These are phyloP conservation scores for Edolisoma coerulescens DNA, from an alignment of 2,113 vertebrate species.

Conservation along the genomic window DNA sequence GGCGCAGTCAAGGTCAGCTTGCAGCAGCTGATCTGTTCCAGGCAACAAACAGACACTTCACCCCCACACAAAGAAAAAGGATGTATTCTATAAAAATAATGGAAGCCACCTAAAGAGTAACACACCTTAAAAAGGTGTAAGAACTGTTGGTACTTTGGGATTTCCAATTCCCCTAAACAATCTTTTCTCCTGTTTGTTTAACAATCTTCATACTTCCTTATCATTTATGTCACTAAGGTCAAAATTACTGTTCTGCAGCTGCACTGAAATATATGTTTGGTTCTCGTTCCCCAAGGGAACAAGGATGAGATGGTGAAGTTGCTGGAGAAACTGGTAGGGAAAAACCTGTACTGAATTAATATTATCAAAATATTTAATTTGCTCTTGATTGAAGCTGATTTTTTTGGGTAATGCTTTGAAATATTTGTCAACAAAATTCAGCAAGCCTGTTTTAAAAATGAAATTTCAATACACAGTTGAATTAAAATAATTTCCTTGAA, in stretches of 20 bases:
- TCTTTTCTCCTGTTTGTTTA: not conserved
- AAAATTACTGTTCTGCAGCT: not conserved
- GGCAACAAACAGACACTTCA: not conserved
- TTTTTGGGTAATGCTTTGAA: not conserved
- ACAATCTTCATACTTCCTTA: not conserved
- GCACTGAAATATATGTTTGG: not conserved
- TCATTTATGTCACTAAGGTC: not conserved
- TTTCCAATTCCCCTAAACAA: not conserved
- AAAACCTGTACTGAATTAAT: not conserved
- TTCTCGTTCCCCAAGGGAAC: not conserved
- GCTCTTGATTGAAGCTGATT: not conserved
- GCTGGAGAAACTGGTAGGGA: not conserved
- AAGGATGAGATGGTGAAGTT: not conserved
- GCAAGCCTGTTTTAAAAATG: not conserved
- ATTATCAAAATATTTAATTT: not conserved
- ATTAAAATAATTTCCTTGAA: not conserved
- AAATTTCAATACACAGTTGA: not conserved
- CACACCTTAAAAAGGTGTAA: not conserved
- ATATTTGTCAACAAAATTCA: not conserved
- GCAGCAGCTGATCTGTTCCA: not conserved
- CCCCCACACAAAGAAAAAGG: rapidly evolving
- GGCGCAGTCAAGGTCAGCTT: not conserved
- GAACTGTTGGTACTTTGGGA: not conserved
- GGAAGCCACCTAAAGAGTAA: not conserved
- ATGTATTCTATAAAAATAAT: not conserved